Conservation (phyloP, 92 coral and sea anemone genomes). For the Meandrina meandrites region DNA sequence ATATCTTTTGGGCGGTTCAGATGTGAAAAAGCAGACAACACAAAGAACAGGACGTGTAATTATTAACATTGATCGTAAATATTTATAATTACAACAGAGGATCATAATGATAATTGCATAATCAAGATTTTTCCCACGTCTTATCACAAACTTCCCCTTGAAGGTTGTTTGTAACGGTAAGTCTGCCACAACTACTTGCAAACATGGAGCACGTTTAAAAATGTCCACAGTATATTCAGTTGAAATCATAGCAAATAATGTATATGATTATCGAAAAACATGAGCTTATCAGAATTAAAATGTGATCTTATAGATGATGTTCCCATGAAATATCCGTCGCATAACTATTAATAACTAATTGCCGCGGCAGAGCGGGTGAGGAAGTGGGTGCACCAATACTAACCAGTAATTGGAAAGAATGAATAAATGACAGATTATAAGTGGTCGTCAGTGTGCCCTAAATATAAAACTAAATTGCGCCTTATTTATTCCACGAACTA, state of each 20-base stretch:
- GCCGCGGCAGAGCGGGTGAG: neutral
- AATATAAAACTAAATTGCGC: slow-evolving; percentile 2
- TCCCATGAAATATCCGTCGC: neutral
- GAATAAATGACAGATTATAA: slow-evolving; percentile 19
- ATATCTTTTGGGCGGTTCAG: neutral
- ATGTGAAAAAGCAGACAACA: neutral
- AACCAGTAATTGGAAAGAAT: neutral
- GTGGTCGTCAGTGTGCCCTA: slow-evolving; percentile 1
- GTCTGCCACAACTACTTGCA: neutral
- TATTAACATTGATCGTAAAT: neutral
- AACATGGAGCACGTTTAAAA: neutral
- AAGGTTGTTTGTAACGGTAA: neutral
- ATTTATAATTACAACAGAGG: neutral
- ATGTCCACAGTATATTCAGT: neutral
- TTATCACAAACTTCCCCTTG: neutral
- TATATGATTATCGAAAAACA: neutral
- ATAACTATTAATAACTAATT: slow-evolving; percentile 5
- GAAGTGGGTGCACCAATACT: slow-evolving; percentile 7
- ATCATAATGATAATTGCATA: neutral
- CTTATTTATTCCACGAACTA: slow-evolving; percentile 1
- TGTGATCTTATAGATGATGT: neutral
- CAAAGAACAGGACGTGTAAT: neutral
- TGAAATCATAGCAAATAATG: neutral
- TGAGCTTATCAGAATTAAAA: neutral
- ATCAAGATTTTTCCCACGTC: slow-evolving; percentile 10